Evolutionary conservation across 2,113 vertebrate genomes (phyloP), one percentile per base, ranked within the genome.

Genomic region (Callospermophilus lateralis): DNA sequence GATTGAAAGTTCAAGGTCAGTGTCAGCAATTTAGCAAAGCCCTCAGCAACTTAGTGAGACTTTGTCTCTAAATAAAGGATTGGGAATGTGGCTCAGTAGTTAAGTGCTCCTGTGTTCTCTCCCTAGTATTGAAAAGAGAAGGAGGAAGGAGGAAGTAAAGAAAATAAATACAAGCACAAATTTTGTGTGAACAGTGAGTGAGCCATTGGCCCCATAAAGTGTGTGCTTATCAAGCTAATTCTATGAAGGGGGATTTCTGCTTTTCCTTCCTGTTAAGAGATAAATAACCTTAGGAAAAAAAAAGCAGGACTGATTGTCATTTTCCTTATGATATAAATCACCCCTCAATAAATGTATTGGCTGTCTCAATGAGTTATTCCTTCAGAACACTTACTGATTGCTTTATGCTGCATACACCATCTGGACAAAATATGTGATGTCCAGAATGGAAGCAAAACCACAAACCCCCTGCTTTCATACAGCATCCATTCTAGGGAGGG

Each of bases 351-450:
- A 68, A 53, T 89, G 3, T 19, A 45, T 30, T 79, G 42, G 30
- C 28, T 24, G 30, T 32, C 1, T 26, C 30, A 1, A n/a, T 19
- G 67, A 51, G 15, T n/a, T 79, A 65, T 11, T 61, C 70, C 42
- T 81, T 68, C 2, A 30, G 3, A 61, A 63, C 17, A 28, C 73
- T 67, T 76, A 19, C 26, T 80, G 37, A 74, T 15, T 74, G 13
- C 16, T 4, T 16, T 26, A 4, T 17, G 0, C 2, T 53, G 0
- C 6, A 20, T 34, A 17, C 10, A 30, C 6, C 8, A 8, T 53
- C 4, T 86, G 55, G 34, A 45, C 6, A 88, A 55, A 81, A 30
- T 17, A 1, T 80, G 16, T 26, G 3, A 48, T 76, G 19, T 24
- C 67, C 20, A 12, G 10, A 84, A 2, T 4, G 24, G 20, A 79